Conservation (phyloP, 2,113 vertebrate genomes). For the Psittacula cyanocephala region DNA sequence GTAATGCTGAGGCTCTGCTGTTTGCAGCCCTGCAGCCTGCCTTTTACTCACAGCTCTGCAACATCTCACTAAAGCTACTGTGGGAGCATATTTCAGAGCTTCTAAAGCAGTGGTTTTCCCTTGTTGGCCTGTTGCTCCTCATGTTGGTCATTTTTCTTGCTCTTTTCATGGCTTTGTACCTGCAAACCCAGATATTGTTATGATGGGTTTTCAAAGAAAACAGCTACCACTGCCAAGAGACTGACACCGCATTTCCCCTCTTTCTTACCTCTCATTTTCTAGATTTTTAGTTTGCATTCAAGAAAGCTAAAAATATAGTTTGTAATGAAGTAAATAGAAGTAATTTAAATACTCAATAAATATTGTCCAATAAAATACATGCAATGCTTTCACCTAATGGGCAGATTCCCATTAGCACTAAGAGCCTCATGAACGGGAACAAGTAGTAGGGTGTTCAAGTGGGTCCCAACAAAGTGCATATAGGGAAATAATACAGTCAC, state of each 20-base stretch:
- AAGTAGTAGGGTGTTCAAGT: neutral
- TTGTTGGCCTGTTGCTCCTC: neutral
- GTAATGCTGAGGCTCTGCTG: neutral
- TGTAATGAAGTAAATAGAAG: neutral
- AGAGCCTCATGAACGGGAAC: neutral
- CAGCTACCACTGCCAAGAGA: neutral
- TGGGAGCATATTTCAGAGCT: neutral
- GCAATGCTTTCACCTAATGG: neutral
- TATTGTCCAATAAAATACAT: neutral
- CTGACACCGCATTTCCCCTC: neutral
- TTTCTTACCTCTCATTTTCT: neutral
- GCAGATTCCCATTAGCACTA: neutral
- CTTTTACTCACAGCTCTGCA: neutral
- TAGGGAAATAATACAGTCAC: neutral
- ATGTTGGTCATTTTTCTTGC: neutral
- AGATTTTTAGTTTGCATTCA: neutral
- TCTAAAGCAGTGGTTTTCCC: neutral
- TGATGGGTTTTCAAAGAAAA: neutral
- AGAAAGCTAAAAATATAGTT: neutral
- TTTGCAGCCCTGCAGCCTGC: neutral
- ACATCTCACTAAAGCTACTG: neutral
- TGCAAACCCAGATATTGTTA: neutral
- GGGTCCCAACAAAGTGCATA: rapidly evolving
- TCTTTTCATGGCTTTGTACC: neutral
- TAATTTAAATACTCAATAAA: neutral